Evolutionary conservation across 2,113 vertebrate species (phyloP).

Genomic region (Thunnus thynnus): DNA sequence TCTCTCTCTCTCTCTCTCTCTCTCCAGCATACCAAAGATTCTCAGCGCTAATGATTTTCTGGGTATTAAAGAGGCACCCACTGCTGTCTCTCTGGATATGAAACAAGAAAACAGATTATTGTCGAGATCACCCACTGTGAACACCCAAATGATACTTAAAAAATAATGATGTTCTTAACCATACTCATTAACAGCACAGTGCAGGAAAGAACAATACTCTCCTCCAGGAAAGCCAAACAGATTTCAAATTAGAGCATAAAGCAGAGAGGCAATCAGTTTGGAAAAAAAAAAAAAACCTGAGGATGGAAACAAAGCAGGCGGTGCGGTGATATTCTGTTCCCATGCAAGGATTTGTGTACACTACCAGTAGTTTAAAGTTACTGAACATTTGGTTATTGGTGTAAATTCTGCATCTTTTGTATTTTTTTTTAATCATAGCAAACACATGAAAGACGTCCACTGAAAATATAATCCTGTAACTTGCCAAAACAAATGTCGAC

Average conservation of each 20-base stretch:
- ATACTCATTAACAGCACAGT: slow-evolving; percentile 86
- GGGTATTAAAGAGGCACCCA: slow-evolving; percentile 85
- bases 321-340: slow-evolving; percentile 62
- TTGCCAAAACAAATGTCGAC: slow-evolving; percentile 33
- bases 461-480: slow-evolving; percentile 35
- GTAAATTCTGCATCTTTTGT: slow-evolving; percentile 50
- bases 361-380: slow-evolving; percentile 57
- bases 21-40: slow-evolving; percentile 74
- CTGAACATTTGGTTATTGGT: slow-evolving; percentile 61
- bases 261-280: slow-evolving; percentile 80
- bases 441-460: slow-evolving; percentile 38
- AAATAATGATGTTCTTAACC: slow-evolving; percentile 90
- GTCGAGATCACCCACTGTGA: slow-evolving; percentile 87
- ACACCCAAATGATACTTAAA: slow-evolving; percentile 89
- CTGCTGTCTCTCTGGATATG: slow-evolving; percentile 87
- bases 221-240: slow-evolving; percentile 84
- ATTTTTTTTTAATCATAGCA: slow-evolving; percentile 25
- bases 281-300: slow-evolving; percentile 58
- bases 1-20: background rate
- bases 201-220: slow-evolving; percentile 83
- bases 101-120: slow-evolving; percentile 88
- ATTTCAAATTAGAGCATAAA: slow-evolving; percentile 86
- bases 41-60: slow-evolving; percentile 84
- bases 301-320: slow-evolving; percentile 71
- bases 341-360: slow-evolving; percentile 50